A percentile compares a stretch with the other conserved stretches of the same genome.
Conservation (phyloP, 2,113 vertebrate species). For the Istiophorus platypterus region DNA sequence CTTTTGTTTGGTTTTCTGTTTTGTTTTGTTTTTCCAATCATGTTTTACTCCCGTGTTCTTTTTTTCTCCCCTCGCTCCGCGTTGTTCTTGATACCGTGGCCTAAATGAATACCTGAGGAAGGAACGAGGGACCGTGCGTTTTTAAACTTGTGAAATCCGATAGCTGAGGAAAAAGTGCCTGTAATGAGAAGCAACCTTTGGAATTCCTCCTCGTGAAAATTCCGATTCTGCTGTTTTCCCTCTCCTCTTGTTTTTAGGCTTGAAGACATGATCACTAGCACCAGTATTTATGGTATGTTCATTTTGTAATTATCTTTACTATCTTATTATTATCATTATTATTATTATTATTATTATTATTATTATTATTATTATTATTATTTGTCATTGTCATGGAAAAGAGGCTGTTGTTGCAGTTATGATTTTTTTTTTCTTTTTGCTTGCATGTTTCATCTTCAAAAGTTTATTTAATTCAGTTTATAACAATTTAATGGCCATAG, state of each 20-base stretch:
- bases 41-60: slow-evolving; percentile 84
- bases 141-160: slow-evolving; percentile 97
- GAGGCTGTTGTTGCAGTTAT: slow-evolving; percentile 33
- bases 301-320: slow-evolving; percentile 89
- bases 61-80: slow-evolving; percentile 88
- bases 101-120: slow-evolving; percentile 95
- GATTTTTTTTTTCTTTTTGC: slow-evolving; percentile 48
- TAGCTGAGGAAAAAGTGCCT: slow-evolving; percentile 93
- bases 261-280: slow-evolving; percentile 99
- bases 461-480: slow-evolving; percentile 41
- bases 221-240: slow-evolving; percentile 93
- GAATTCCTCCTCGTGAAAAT: slow-evolving; percentile 99
- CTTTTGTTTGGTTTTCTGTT: neutral
- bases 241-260: slow-evolving; percentile 88
- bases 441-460: slow-evolving; percentile 60
- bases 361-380: slow-evolving; percentile 34
- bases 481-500: slow-evolving; percentile 5
- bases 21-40: neutral
- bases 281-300: slow-evolving; percentile 99
- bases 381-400: slow-evolving; percentile 42
- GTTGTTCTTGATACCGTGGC: slow-evolving; percentile 89
- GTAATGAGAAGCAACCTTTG: slow-evolving; percentile 98
- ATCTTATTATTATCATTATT: slow-evolving; percentile 16
- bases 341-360: slow-evolving; percentile 17
- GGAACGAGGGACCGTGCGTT: slow-evolving; percentile 83